A percentile compares a stretch with the other conserved stretches of the same genome.
Evolutionary conservation across 2,888 invertebrate genomes (phyloP).

Genomic region (Morpho deidamia): DNA sequence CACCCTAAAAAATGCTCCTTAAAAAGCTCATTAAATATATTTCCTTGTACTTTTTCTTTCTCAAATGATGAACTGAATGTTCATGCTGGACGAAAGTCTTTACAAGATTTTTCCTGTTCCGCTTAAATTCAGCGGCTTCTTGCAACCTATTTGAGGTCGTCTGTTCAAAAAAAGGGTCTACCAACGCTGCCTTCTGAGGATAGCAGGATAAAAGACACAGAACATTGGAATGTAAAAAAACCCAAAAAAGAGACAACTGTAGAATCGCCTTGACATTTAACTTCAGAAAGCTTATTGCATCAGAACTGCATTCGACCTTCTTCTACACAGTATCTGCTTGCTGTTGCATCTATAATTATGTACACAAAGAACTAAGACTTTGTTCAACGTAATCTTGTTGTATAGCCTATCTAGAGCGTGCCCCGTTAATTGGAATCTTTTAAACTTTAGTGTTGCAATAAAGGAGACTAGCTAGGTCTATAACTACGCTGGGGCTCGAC

Average conservation of each 20-base stretch:
- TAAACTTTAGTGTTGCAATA: constrained; percentile 69
- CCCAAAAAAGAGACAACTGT: not conserved
- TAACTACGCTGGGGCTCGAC: constrained; percentile 8
- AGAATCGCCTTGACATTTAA: not conserved
- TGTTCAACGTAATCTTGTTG: constrained; percentile 4
- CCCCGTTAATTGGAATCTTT: constrained; percentile 71
- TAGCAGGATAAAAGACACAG: no score
- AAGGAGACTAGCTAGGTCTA: constrained; percentile 40
- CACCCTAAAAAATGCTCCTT: no score
- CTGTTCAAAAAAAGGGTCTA: no score
- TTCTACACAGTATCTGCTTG: not conserved
- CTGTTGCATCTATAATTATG: not conserved
- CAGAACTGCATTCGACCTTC: not conserved
- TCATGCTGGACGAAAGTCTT: no score
- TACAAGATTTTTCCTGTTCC: no score
- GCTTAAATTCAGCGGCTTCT: no score
- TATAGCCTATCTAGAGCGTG: constrained; percentile 11
- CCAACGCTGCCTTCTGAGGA: no score
- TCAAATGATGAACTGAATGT: no score
- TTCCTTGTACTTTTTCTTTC: no score
- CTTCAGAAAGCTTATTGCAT: not conserved
- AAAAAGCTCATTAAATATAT: no score
- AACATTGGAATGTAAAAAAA: no score
- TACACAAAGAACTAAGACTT: not conserved
- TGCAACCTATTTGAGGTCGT: no score